Evolutionary conservation across 2,888 invertebrate genomes (phyloP).

Genomic region (Tuberolachnus salignus): DNA sequence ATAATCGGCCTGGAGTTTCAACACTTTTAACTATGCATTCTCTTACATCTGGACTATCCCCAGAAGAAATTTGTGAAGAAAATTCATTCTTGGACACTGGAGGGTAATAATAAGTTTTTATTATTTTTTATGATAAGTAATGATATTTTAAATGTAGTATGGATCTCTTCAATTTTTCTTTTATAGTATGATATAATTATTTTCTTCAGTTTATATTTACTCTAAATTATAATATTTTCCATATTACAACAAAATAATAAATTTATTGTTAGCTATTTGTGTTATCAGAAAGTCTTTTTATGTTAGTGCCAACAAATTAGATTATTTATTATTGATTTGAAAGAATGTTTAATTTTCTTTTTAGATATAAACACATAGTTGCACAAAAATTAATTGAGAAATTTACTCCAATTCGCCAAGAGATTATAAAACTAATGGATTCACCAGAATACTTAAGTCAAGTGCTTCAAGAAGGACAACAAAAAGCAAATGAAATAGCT

Average conservation of each 20-base stretch:
- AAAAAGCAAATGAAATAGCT: slow-evolving; percentile 70
- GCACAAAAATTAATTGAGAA: slow-evolving; percentile 76
- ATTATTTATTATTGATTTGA: no score
- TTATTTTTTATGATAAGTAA: no score
- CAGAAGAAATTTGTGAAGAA: slow-evolving; percentile 75
- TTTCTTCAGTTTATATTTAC: slow-evolving; percentile 3
- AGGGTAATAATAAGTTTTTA: slow-evolving; percentile 66
- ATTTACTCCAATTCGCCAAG: slow-evolving; percentile 72
- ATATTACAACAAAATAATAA: no score
- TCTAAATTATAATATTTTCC: no score
- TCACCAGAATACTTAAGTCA: slow-evolving; percentile 71
- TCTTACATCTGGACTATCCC: slow-evolving; percentile 70
- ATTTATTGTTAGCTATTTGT: no score
- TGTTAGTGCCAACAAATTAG: no score
- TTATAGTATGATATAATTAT: slow-evolving; percentile 1
- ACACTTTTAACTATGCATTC: slow-evolving; percentile 88
- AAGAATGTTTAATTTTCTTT: slow-evolving; percentile 58
- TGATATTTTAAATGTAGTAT: background rate
- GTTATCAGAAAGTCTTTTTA: no score
- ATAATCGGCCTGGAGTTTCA: slow-evolving; percentile 81
- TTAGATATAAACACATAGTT: slow-evolving; percentile 73
- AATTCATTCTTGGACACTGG: slow-evolving; percentile 74
- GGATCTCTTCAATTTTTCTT: no score
- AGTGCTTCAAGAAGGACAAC: slow-evolving; percentile 70
- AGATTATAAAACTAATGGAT: slow-evolving; percentile 67